Percentiles rank a stretch among this genome's conserved stretches.
phyloP scores from a whole-genome alignment of 2,113 vertebrate species.

The Heloderma charlesbogerti region DNA sequence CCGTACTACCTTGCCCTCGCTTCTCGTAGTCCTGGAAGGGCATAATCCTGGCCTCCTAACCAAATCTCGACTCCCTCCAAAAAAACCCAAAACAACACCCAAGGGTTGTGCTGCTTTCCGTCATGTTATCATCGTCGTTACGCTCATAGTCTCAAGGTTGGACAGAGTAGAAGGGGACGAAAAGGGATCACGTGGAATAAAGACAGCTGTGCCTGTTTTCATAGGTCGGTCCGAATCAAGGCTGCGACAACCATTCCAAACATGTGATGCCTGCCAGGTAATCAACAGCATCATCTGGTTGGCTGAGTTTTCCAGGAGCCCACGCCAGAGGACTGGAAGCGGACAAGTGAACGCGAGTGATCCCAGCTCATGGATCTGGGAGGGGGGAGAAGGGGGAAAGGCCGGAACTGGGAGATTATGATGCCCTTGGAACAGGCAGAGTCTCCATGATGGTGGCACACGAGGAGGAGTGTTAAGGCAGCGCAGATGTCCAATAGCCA shows the following conservation, averaged over 20 bases:
- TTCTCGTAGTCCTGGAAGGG: conserved; percentile 39
- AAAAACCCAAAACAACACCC: not conserved
- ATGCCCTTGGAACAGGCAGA: not conserved
- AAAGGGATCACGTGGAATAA: too few relatives aligned
- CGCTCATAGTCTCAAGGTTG: conserved; percentile 34
- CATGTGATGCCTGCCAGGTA: too few relatives aligned
- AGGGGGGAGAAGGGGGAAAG: too few relatives aligned
- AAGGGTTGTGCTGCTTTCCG: not conserved
- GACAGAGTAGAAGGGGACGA: not conserved
- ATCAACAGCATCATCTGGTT: not conserved
- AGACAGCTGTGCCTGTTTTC: not conserved
- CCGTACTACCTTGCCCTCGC: conserved; percentile 34
- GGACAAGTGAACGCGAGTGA: not conserved
- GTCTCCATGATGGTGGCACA: not conserved
- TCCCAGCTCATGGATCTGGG: not conserved
- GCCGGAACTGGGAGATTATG: not conserved
- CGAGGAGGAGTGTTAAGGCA: not conserved
- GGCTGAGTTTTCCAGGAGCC: not conserved
- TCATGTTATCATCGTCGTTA: not conserved
- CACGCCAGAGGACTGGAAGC: not conserved
- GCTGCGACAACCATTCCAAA: too few relatives aligned
- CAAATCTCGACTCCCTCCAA: conserved; percentile 35
- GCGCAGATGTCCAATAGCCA: too few relatives aligned
- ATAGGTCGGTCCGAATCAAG: not conserved
- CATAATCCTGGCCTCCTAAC: conserved; percentile 20